Percentiles rank a stretch among this genome's conserved stretches.
Evolutionary conservation across 2,113 vertebrate species (phyloP).

Genomic region (Haplotaxodon microlepis): DNA sequence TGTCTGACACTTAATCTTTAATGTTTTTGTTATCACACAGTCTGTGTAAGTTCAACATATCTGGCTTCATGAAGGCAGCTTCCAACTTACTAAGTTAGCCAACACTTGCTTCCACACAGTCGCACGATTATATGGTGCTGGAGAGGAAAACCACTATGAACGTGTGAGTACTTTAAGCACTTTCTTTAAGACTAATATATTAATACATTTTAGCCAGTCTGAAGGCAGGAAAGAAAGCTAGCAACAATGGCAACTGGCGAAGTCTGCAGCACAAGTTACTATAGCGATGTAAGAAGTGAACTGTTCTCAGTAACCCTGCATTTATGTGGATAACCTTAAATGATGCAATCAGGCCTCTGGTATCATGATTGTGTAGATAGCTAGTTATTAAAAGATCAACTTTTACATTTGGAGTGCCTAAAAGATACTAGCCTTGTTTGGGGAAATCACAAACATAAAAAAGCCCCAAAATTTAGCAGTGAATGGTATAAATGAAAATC

Average conservation of each 20-base stretch:
- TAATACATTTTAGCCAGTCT: not conserved
- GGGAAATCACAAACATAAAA: not conserved
- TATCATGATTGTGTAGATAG: not conserved
- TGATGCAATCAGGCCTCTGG: not conserved
- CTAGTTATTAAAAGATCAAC: not conserved
- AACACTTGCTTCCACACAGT: not conserved
- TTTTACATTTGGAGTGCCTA: not conserved
- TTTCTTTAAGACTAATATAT: not conserved
- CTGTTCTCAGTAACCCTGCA: not conserved
- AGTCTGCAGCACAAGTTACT: not conserved
- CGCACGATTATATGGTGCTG: not conserved
- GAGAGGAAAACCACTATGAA: not conserved
- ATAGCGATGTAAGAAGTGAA: not conserved
- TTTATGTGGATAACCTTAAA: not conserved
- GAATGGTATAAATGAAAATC: not conserved
- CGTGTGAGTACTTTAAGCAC: not conserved
- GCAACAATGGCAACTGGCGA: not conserved
- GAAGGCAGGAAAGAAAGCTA: not conserved
- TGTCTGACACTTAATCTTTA: not conserved
- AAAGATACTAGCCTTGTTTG: not conserved
- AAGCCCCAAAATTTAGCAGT: not conserved
- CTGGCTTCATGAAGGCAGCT: not conserved
- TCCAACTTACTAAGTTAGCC: not conserved
- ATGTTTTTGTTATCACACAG: not conserved
- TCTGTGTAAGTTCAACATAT: not conserved